Evolutionary conservation across 2,888 invertebrate species (phyloP).

Genomic region (Drosophila greeni): DNA sequence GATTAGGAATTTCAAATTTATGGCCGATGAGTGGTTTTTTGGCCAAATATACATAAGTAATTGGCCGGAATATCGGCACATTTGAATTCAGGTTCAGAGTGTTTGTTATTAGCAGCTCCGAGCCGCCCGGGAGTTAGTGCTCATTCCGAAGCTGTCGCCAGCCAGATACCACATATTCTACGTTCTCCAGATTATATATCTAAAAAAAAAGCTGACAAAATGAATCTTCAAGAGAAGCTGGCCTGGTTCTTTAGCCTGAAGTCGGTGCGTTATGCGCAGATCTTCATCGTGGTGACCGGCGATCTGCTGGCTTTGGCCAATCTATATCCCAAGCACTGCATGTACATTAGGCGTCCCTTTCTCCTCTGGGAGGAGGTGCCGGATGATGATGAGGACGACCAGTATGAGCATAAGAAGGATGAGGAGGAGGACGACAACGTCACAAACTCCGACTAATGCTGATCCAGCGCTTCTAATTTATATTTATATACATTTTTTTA

Average conservation of each 20-base stretch:
- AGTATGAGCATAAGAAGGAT: neutral
- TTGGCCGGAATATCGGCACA: conserved; percentile 36
- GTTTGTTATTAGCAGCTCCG: conserved; percentile 17
- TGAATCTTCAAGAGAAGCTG: conserved; percentile 17
- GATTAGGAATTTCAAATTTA: conserved; percentile 38
- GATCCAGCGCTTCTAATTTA: conserved; percentile 1
- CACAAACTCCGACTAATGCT: conserved; percentile 5
- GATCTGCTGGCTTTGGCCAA: conserved; percentile 45
- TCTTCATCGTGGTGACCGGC: conserved; percentile 42
- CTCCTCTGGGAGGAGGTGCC: conserved; percentile 34
- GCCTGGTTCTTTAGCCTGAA: conserved; percentile 31
- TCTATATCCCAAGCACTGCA: conserved; percentile 47
- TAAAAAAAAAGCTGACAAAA: neutral
- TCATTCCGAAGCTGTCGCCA: conserved; percentile 20
- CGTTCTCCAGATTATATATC: neutral
- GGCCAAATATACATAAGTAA: conserved; percentile 41
- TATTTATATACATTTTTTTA: conserved; percentile 9
- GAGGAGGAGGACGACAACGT: neutral
- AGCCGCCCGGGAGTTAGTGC: conserved; percentile 7
- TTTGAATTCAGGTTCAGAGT: conserved; percentile 36
- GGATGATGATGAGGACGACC: neutral
- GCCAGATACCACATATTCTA: conserved; percentile 15
- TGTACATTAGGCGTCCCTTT: conserved; percentile 48
- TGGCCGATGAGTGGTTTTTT: conserved; percentile 30
- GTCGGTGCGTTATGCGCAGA: conserved; percentile 33